Evolutionary conservation across 2,888 invertebrate genomes (phyloP), one percentile per base, ranked within the genome.

Genomic region (Tigriopus californicus): DNA sequence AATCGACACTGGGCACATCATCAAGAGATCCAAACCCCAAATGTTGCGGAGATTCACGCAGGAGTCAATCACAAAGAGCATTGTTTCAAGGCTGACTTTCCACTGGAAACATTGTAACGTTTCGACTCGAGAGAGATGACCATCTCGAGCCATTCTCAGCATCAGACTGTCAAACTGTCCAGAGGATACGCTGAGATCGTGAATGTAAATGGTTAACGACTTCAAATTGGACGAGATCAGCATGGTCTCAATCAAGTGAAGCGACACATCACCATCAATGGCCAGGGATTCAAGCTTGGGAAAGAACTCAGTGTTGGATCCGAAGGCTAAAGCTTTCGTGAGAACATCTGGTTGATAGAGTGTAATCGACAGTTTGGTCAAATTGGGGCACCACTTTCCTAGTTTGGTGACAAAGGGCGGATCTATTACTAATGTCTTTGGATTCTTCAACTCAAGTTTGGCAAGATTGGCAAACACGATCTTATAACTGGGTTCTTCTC

Each of bases 51-150:
- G 20, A 22, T 54, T 54, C n/a, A 40, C 33, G 13, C 55, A 54
- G 4, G n/a, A 15, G 15, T 54, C 41, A n/a, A 54, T 33, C n/a
- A 54, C n/a, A 20, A 18, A 54, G 3, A 25, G 41, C 18, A 54
- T 41, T 8, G 55, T 54, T 54, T 25, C 25, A 4, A 41, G 33
- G 8, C 41, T 24, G 5, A 54, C 55, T 18, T 54, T 33, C 55
- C 55, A 54, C 42, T 54, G 55, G 55, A 54, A 54, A 33, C 18
- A 33, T 24, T 54, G 25, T 4, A 54, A 46, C n/a, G n/a, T 41
- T 33, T 54, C 33, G 5, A 54, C n/a, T 12, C 47, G 22, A 8
- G 5, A 48, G 5, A 54, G 20, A 20, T 33, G 15, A n/a, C 44
- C 44, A 10, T 44, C 10, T 11, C 44, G n/a, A 44, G 44, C 44